Evolutionary conservation across 2,888 invertebrate species (phyloP).

Genomic region (Machimus atricapillus): DNA sequence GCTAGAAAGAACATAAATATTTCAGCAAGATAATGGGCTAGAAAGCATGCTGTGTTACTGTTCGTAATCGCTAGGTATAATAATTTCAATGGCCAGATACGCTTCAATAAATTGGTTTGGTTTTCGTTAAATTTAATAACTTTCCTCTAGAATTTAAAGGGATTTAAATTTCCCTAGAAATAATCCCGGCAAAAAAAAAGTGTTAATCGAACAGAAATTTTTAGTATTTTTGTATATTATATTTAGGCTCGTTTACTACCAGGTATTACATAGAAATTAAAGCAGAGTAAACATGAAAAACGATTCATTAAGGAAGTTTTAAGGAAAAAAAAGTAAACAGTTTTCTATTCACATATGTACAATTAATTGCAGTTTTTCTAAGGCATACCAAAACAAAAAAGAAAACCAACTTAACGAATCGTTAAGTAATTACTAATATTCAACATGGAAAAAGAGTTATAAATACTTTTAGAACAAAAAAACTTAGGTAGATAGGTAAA

Average conservation of each 20-base stretch:
- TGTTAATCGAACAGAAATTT: background rate
- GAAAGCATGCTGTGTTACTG: background rate
- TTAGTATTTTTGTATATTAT: slow-evolving; percentile 9
- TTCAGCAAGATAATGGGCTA: background rate
- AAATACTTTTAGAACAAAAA: slow-evolving; percentile 13
- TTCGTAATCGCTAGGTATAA: background rate
- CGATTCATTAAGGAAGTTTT: slow-evolving; percentile 5
- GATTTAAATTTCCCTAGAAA: background rate
- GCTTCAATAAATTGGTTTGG: background rate
- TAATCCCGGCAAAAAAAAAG: background rate
- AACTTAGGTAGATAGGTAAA: slow-evolving; percentile 7
- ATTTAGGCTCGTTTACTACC: slow-evolving; percentile 8
- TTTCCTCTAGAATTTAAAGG: background rate
- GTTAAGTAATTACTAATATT: background rate
- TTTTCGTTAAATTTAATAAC: background rate
- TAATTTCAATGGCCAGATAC: background rate
- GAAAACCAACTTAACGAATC: slow-evolving; percentile 18
- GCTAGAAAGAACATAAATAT: background rate
- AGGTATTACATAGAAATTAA: background rate
- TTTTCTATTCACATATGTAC: background rate
- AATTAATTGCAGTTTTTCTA: background rate
- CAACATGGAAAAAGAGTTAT: background rate
- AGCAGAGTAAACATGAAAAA: background rate
- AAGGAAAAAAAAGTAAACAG: background rate
- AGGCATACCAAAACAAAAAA: background rate